Percentiles rank a stretch among this genome's conserved stretches.
These are phyloP conservation scores for Buathra laborator DNA, from an alignment of 2,888 invertebrate genomes.

Conservation along the genomic window DNA sequence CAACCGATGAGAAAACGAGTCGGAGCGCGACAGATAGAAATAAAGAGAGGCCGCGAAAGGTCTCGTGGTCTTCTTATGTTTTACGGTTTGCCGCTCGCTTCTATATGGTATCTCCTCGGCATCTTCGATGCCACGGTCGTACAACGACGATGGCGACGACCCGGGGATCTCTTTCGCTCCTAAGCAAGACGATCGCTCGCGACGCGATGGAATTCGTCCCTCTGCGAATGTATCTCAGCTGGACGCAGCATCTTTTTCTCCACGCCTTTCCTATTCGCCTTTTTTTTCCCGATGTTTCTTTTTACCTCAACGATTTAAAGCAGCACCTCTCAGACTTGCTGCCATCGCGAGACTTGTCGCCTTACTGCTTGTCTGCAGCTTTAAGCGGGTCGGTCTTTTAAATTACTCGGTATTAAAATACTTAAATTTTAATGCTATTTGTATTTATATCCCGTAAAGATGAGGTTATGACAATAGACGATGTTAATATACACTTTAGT, in stretches of 20 bases:
- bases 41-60: conserved; percentile 54
- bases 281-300: conserved; percentile 57
- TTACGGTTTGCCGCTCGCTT: conserved; percentile 73
- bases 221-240: conserved; percentile 50
- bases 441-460: too few relatives aligned
- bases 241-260: conserved; percentile 54
- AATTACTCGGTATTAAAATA: too few relatives aligned
- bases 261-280: conserved; percentile 65
- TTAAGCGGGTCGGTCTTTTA: not conserved
- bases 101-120: conserved; percentile 73
- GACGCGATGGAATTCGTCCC: conserved; percentile 78
- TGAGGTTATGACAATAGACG: too few relatives aligned
- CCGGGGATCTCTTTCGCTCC: conserved; percentile 58
- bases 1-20: conserved; percentile 48
- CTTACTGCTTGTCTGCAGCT: conserved; percentile 32
- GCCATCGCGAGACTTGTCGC: conserved; percentile 23
- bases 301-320: conserved; percentile 26
- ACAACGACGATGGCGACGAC: conserved; percentile 34
- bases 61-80: conserved; percentile 72
- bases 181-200: conserved; percentile 75
- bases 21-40: conserved; percentile 39
- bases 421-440: too few relatives aligned
- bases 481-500: too few relatives aligned
- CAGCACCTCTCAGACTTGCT: conserved; percentile 27
- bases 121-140: conserved; percentile 69